phyloP scores from a whole-genome alignment of 2,888 invertebrate genomes.

The Diplolepis rosae region DNA sequence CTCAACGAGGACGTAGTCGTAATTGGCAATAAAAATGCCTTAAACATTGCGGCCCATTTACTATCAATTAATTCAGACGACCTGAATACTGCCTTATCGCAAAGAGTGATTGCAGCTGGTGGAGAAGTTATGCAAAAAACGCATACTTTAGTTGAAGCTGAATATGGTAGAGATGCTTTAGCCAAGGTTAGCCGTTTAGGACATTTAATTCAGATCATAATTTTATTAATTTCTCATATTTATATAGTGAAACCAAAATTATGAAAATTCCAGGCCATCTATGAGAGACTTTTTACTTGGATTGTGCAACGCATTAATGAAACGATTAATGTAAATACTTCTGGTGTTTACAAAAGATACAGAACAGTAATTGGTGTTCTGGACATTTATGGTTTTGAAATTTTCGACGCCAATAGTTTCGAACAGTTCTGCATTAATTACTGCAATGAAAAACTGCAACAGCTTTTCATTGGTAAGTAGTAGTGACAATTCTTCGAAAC shows the following conservation, averaged over 20 bases:
- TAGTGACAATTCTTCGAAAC: neutral
- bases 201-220: neutral
- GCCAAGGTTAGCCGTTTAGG: conserved; percentile 83
- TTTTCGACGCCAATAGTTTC: conserved; percentile 97
- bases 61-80: conserved; percentile 77
- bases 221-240: neutral
- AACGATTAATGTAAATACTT: conserved; percentile 86
- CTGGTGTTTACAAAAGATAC: conserved; percentile 75
- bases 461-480: conserved; percentile 92
- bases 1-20: conserved; percentile 78
- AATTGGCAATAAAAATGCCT: conserved; percentile 78
- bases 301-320: conserved; percentile 94
- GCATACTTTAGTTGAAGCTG: conserved; percentile 89
- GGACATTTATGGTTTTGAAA: conserved; percentile 99
- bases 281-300: conserved; percentile 95
- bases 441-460: conserved; percentile 98
- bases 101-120: conserved; percentile 93
- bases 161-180: conserved; percentile 92
- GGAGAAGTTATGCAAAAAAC: conserved; percentile 94
- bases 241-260: neutral
- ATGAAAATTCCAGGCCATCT: conserved; percentile 81
- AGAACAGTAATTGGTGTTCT: conserved; percentile 93
- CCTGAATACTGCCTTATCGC: conserved; percentile 85
- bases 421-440: conserved; percentile 99
- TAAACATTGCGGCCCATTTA: conserved; percentile 80